phyloP scores from a whole-genome alignment of 2,797 vertebrate species.

The Falco novaeseelandiae region DNA sequence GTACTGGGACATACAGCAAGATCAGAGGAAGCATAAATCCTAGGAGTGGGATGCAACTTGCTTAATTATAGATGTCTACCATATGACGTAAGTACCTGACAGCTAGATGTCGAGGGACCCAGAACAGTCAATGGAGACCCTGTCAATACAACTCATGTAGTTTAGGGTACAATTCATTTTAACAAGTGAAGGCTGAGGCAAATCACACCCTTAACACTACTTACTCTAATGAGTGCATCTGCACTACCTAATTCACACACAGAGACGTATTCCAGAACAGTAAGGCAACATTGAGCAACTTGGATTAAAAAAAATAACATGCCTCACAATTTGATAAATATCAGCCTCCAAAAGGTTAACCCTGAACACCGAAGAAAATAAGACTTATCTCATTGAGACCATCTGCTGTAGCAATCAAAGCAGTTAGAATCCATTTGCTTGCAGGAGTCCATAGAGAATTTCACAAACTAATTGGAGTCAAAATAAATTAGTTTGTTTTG shows the following conservation, averaged over 20 bases:
- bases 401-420: slow-evolving; percentile 37
- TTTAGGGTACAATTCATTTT: not conserved
- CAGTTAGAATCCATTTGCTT: slow-evolving; percentile 29
- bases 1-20: not conserved
- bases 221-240: not conserved
- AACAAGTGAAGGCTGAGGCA: not conserved
- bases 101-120: not conserved
- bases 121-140: not conserved
- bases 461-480: not conserved
- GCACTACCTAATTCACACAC: not conserved
- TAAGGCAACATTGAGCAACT: not conserved
- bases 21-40: not conserved
- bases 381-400: not conserved
- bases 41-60: not conserved
- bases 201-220: not conserved
- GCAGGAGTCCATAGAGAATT: slow-evolving; percentile 17
- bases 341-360: not conserved
- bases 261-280: not conserved
- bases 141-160: not conserved
- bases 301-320: not conserved
- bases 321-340: not conserved
- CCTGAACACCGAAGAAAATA: not conserved
- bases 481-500: slow-evolving; percentile 52
- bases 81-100: not conserved
- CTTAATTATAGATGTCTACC: not conserved